Percentiles rank a stretch among this genome's conserved stretches.
Evolutionary conservation across 2,113 vertebrate species (phyloP).

Genomic region (Camelus dromedarius): DNA sequence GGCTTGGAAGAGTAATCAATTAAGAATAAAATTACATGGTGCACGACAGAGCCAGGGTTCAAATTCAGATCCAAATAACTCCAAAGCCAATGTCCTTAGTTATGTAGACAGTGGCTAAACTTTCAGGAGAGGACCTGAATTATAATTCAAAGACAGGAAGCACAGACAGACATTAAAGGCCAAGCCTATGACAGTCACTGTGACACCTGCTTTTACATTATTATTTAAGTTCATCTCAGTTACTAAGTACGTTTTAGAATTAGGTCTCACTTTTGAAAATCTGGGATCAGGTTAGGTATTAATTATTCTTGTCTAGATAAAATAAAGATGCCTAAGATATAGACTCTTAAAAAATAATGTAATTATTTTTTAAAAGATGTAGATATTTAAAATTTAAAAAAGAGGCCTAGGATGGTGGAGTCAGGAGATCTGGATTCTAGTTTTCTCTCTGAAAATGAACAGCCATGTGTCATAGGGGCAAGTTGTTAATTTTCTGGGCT

Average conservation of each 20-base stretch:
- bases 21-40: neutral
- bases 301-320: conserved; percentile 33
- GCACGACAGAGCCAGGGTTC: neutral
- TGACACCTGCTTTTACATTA: neutral
- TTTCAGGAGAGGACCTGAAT: neutral
- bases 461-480: neutral
- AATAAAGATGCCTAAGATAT: neutral
- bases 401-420: neutral
- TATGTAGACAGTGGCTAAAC: neutral
- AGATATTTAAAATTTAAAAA: neutral
- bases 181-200: neutral
- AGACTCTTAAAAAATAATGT: conserved; percentile 2
- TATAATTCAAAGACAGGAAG: neutral
- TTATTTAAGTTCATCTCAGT: neutral
- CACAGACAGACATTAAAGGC: neutral
- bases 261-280: conserved; percentile 38
- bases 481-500: neutral
- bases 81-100: neutral
- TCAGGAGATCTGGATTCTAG: neutral
- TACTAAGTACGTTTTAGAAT: neutral
- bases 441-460: conserved; percentile 17
- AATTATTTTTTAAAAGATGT: neutral
- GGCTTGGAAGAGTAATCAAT: neutral
- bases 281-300: neutral
- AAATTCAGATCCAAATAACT: conserved; percentile 15